Conservation (phyloP, 2,113 vertebrate genomes). For the Thryonomys swinderianus region DNA sequence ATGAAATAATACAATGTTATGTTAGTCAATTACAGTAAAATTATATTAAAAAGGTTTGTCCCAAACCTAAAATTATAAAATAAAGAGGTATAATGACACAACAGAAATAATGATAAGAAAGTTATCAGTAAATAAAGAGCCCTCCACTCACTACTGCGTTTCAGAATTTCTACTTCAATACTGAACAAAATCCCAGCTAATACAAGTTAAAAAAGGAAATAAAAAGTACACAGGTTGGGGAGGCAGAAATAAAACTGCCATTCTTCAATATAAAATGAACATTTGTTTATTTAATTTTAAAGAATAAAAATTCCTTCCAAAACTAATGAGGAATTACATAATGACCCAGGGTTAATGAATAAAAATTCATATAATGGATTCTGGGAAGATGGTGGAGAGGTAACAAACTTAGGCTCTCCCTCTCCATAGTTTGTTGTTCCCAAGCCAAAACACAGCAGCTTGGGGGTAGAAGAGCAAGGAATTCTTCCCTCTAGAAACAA, state of each 20-base stretch:
- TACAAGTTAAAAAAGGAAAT: background rate
- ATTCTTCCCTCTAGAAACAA: too few species aligned
- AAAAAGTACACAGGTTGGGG: background rate
- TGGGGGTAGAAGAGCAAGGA: too few species aligned
- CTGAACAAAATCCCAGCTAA: background rate
- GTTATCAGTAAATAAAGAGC: background rate
- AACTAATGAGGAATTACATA: background rate
- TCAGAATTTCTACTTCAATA: background rate
- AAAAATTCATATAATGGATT: too few species aligned
- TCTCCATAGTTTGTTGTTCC: too few species aligned
- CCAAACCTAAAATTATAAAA: background rate
- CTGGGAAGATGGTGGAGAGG: too few species aligned
- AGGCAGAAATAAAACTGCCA: background rate
- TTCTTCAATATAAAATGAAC: background rate
- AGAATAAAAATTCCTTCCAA: background rate
- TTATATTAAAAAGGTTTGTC: background rate
- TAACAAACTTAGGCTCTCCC: too few species aligned
- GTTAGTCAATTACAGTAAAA: background rate
- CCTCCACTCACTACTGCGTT: background rate
- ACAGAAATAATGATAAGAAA: background rate
- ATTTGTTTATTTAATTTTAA: background rate
- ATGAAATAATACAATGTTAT: background rate
- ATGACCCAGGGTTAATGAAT: background rate
- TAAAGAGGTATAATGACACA: background rate
- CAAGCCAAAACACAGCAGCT: too few species aligned